These are phyloP conservation scores for Pandemis cinnamomeana DNA, from an alignment of 2,888 invertebrate species.

Conservation along the genomic window DNA sequence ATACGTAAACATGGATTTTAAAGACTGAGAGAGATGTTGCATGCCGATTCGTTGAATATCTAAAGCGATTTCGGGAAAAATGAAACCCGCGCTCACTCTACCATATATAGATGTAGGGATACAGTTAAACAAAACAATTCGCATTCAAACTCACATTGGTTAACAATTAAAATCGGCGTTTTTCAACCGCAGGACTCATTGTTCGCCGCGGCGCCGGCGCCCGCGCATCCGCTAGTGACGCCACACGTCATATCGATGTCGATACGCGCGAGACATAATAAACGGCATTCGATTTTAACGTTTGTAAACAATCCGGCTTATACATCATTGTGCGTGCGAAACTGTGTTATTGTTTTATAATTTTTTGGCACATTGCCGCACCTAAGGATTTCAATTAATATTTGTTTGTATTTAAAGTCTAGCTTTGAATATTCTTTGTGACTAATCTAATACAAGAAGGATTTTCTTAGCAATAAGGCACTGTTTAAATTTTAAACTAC, in stretches of 20 bases:
- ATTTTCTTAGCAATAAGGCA: too few relatives aligned
- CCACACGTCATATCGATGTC: constrained; percentile 58
- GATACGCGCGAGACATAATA: constrained; percentile 50
- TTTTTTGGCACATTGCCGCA: background rate
- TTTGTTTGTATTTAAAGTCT: too few relatives aligned
- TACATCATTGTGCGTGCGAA: background rate
- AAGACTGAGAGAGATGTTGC: too few relatives aligned
- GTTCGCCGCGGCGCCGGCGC: constrained; percentile 70
- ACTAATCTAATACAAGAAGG: background rate
- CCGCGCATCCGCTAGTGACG: constrained; percentile 80
- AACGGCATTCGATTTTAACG: constrained; percentile 55
- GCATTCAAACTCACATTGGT: constrained; percentile 2
- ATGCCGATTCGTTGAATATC: too few relatives aligned
- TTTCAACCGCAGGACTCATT: constrained; percentile 64
- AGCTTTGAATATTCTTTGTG: background rate
- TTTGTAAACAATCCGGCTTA: constrained; percentile 23
- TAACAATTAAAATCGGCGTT: constrained; percentile 19
- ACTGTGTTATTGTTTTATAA: background rate
- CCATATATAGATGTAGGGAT: too few relatives aligned
- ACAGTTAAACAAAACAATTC: background rate
- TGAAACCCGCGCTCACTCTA: too few relatives aligned
- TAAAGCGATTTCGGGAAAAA: too few relatives aligned
- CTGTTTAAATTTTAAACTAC: too few relatives aligned
- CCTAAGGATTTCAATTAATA: background rate
- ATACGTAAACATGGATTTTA: too few relatives aligned